These are phyloP conservation scores for Halichoerus grypus DNA, from an alignment of 2,113 vertebrate genomes.

Conservation along the genomic window DNA sequence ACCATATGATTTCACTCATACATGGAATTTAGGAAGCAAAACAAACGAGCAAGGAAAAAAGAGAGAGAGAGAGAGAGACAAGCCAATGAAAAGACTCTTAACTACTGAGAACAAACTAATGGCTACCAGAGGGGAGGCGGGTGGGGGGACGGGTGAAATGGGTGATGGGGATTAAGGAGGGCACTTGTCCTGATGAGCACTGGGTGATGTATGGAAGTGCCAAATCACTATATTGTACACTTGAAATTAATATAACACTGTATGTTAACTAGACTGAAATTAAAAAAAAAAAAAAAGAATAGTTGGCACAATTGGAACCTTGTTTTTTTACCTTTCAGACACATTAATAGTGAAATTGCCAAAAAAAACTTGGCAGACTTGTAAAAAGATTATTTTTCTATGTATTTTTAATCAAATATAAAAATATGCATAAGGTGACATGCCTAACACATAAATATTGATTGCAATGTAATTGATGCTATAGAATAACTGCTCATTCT, in stretches of 20 bases:
- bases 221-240: background rate
- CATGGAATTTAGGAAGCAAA: background rate
- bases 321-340: background rate
- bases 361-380: background rate
- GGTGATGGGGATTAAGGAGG: background rate
- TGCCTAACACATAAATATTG: background rate
- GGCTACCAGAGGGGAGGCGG: background rate
- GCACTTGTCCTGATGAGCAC: background rate
- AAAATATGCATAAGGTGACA: background rate
- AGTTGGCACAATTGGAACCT: background rate
- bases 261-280: background rate
- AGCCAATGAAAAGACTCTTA: background rate
- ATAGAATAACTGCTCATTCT: background rate
- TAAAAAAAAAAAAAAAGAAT: background rate
- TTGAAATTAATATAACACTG: background rate
- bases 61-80: background rate
- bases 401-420: background rate
- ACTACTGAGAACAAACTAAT: background rate
- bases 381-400: conserved; percentile 23
- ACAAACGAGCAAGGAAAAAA: background rate
- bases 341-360: background rate
- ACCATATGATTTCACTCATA: background rate
- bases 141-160: background rate
- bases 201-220: background rate
- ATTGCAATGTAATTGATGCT: background rate